These are phyloP conservation scores for Sigmodon hispidus DNA, from an alignment of 2,113 vertebrate genomes.

Conservation along the genomic window DNA sequence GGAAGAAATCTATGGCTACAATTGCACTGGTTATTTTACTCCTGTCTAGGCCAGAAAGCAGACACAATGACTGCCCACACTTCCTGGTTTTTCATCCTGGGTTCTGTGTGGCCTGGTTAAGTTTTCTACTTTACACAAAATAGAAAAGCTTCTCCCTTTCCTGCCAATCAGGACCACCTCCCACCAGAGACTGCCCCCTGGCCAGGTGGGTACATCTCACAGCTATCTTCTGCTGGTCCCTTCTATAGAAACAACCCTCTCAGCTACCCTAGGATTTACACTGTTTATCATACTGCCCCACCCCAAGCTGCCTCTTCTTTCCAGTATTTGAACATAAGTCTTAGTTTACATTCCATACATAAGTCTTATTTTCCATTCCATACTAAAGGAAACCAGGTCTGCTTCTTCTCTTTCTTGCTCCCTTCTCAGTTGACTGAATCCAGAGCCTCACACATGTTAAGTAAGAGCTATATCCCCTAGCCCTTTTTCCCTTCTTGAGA, in stretches of 20 bases:
- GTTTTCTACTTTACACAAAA: neutral
- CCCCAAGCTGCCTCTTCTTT: neutral
- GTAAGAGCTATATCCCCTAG: neutral
- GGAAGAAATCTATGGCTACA: neutral
- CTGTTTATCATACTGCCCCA: neutral
- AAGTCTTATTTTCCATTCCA: neutral
- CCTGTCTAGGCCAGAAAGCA: neutral
- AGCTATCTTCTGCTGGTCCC: neutral
- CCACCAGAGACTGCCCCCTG: fast-evolving
- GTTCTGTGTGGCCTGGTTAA: neutral
- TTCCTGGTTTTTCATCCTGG: neutral
- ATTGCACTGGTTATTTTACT: neutral
- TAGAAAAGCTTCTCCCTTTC: neutral
- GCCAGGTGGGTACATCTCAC: neutral
- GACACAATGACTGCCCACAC: neutral
- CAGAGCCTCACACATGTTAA: neutral
- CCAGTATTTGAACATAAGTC: fast-evolving
- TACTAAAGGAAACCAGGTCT: neutral
- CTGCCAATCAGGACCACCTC: neutral
- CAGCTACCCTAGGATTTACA: neutral
- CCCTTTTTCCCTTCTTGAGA: neutral
- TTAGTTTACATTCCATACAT: neutral
- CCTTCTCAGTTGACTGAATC: neutral
- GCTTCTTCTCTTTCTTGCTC: neutral
- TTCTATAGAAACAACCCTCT: neutral